Percentiles rank a stretch among this genome's conserved stretches.
Evolutionary conservation across 1,140 invertebrate genomes (phyloP).

Genomic region (Reticulitermes speratus): DNA sequence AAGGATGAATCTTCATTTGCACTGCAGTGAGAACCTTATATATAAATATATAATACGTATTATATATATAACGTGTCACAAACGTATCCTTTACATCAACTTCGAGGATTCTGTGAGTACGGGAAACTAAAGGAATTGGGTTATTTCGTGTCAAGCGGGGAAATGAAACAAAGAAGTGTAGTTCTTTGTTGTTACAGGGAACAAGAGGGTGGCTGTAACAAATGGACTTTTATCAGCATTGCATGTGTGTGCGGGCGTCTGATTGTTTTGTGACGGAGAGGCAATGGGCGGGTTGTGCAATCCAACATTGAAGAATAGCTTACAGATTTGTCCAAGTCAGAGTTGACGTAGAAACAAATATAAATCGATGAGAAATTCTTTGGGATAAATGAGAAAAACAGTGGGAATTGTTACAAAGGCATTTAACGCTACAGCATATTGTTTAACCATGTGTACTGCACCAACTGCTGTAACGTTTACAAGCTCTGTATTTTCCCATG

Average conservation of each 20-base stretch:
- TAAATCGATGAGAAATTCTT: not conserved
- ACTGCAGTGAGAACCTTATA: too few relatives aligned
- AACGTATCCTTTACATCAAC: too few relatives aligned
- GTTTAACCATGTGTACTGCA: too few relatives aligned
- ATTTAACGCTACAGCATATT: too few relatives aligned
- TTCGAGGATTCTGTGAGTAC: not conserved
- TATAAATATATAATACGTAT: too few relatives aligned
- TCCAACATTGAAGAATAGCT: not conserved
- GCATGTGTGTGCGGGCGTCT: not conserved
- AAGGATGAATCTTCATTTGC: too few relatives aligned
- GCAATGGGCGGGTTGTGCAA: not conserved
- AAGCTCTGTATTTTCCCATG: too few relatives aligned
- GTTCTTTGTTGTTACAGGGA: not conserved
- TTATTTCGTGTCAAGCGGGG: not conserved
- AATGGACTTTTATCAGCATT: not conserved
- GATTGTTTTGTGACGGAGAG: not conserved
- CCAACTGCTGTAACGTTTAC: too few relatives aligned
- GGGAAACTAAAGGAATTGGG: not conserved
- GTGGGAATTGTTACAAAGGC: too few relatives aligned
- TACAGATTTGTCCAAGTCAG: constrained; percentile 10
- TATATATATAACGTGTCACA: too few relatives aligned
- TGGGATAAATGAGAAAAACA: not conserved
- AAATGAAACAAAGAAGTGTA: not conserved
- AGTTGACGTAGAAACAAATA: not conserved
- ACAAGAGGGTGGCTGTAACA: not conserved